These are phyloP conservation scores for Pristiophorus japonicus DNA, from an alignment of 2,113 vertebrate genomes.

Conservation along the genomic window DNA sequence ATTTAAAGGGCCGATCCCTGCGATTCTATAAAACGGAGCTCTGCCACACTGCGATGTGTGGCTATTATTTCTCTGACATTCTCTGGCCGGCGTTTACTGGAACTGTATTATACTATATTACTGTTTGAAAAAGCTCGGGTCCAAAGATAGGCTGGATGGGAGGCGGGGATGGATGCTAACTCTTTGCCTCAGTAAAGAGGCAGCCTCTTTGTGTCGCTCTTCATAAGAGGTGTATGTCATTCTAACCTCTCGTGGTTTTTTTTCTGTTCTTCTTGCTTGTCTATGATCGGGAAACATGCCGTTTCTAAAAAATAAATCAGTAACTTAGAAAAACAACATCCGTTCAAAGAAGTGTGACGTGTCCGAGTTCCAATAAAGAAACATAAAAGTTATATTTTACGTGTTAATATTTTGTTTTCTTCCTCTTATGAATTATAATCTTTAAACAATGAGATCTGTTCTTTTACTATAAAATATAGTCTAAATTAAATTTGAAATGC, in stretches of 20 bases:
- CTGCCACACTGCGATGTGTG: not conserved
- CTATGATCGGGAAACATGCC: not conserved
- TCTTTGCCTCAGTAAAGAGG: not conserved
- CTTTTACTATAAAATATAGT: not conserved
- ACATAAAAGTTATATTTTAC: not conserved
- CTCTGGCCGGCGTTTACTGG: not conserved
- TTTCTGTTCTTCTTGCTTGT: not conserved
- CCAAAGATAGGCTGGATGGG: not conserved
- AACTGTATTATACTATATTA: not conserved
- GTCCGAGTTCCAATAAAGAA: not conserved
- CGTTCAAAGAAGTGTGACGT: not conserved
- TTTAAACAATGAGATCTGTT: not conserved
- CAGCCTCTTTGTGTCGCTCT: not conserved
- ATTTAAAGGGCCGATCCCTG: not conserved
- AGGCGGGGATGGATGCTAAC: no score
- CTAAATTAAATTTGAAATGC: not conserved
- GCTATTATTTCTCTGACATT: not conserved
- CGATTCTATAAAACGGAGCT: not conserved
- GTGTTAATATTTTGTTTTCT: not conserved
- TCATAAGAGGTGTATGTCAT: not conserved
- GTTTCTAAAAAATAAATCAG: not conserved
- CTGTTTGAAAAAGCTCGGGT: not conserved
- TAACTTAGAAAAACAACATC: not conserved
- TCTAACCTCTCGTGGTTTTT: not conserved
- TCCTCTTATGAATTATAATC: not conserved